phyloP scores from a whole-genome alignment of 1,140 invertebrate species.

The Sitophilus oryzae region DNA sequence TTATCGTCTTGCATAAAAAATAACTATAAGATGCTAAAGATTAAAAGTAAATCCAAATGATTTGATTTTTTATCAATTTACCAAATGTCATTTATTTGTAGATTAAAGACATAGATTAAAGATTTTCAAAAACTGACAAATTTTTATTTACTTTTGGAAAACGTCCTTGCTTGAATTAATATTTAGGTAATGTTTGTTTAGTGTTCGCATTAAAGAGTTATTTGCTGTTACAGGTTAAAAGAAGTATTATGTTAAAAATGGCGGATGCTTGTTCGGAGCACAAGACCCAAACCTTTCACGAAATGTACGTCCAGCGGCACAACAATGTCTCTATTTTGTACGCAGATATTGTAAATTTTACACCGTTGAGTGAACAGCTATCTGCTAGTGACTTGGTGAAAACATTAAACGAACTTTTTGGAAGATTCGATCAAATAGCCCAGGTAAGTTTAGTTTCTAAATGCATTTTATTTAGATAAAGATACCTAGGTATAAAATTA shows the following conservation, averaged over 20 bases:
- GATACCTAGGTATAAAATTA: neutral
- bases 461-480: neutral
- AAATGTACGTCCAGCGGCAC: constrained; percentile 95
- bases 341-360: constrained; percentile 98
- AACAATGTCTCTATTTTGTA: constrained; percentile 97
- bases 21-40: too few relatives aligned
- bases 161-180: too few relatives aligned
- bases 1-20: too few relatives aligned
- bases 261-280: constrained; percentile 76
- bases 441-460: constrained; percentile 55
- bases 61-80: too few relatives aligned
- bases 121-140: too few relatives aligned
- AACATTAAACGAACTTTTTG: constrained; percentile 94
- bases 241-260: constrained; percentile 91
- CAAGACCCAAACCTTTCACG: constrained; percentile 78
- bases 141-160: too few relatives aligned
- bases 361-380: constrained; percentile 84
- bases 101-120: too few relatives aligned
- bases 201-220: too few relatives aligned
- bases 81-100: too few relatives aligned
- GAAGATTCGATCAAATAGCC: constrained; percentile 94
- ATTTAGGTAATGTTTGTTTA: too few relatives aligned
- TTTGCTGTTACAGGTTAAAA: constrained; percentile 80
- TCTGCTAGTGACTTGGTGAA: constrained; percentile 91
- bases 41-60: too few relatives aligned